A percentile compares a stretch with the other conserved stretches of the same genome.
phyloP scores from a whole-genome alignment of 2,113 vertebrate genomes.

The Athene cunicularia region DNA sequence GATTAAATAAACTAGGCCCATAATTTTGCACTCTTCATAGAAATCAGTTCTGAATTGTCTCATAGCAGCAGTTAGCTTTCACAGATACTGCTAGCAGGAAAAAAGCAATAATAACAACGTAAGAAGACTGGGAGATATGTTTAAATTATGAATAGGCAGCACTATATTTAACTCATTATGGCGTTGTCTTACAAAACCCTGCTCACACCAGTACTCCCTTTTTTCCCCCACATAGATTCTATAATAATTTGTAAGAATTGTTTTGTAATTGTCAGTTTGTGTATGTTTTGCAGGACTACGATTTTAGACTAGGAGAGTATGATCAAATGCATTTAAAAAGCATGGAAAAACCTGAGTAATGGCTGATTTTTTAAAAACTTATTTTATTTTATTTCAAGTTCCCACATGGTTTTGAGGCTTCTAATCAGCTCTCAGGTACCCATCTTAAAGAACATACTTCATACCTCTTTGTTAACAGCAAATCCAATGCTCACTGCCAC shows the following conservation, averaged over 20 bases:
- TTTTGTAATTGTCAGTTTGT: not conserved
- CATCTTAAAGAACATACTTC: constrained; percentile 52
- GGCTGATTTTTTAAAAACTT: not conserved
- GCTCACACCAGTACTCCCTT: not conserved
- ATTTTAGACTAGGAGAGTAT: not conserved
- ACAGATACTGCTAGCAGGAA: not conserved
- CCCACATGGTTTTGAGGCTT: not conserved
- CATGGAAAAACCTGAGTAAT: not conserved
- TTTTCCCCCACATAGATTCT: not conserved
- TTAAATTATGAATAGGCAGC: not conserved
- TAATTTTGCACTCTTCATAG: not conserved
- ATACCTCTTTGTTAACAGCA: constrained; percentile 88
- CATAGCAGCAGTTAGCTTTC: not conserved
- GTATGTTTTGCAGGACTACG: not conserved
- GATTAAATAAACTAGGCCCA: not conserved
- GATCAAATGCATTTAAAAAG: not conserved
- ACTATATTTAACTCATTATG: not conserved
- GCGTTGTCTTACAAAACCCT: not conserved
- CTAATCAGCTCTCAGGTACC: constrained; percentile 11
- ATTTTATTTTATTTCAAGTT: not conserved
- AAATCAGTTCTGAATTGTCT: not conserved
- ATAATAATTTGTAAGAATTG: not conserved
- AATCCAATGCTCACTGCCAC: constrained; percentile 91
- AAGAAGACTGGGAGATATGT: not conserved
- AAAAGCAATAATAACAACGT: not conserved